phyloP scores from a whole-genome alignment of 2,113 vertebrate species.

The Nymphicus hollandicus region DNA sequence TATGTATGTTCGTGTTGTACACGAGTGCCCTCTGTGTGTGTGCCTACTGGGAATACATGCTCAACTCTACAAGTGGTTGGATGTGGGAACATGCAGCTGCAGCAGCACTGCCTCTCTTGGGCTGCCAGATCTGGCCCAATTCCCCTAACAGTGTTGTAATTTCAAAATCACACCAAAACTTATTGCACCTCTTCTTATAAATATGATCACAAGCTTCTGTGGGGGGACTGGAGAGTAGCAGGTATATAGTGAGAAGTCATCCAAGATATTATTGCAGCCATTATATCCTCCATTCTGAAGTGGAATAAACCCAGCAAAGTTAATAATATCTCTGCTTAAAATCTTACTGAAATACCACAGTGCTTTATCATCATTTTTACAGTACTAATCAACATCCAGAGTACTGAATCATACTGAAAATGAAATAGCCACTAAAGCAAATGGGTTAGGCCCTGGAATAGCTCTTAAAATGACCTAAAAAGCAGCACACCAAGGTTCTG shows the following conservation, averaged over 20 bases:
- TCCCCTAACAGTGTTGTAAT: neutral
- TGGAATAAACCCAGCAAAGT: neutral
- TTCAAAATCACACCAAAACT: neutral
- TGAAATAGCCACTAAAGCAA: neutral
- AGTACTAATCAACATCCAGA: neutral
- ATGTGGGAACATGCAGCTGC: neutral
- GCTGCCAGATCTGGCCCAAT: neutral
- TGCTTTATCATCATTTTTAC: neutral
- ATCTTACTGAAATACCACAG: neutral
- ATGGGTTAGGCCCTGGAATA: neutral
- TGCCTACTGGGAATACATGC: neutral
- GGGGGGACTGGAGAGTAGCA: neutral
- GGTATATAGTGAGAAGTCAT: neutral
- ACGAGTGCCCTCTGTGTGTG: neutral
- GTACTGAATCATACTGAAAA: neutral
- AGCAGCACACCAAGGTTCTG: neutral
- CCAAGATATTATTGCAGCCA: neutral
- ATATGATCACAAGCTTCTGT: neutral
- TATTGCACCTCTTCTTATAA: neutral
- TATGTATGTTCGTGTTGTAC: rapidly evolving
- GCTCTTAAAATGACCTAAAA: neutral
- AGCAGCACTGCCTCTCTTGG: neutral
- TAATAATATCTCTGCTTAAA: neutral
- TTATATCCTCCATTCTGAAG: neutral
- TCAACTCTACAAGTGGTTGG: neutral